Base-by-base conservation (phyloP, 64 coral and sea anemone species). In the Catalaphyllia jardinei region DNA sequence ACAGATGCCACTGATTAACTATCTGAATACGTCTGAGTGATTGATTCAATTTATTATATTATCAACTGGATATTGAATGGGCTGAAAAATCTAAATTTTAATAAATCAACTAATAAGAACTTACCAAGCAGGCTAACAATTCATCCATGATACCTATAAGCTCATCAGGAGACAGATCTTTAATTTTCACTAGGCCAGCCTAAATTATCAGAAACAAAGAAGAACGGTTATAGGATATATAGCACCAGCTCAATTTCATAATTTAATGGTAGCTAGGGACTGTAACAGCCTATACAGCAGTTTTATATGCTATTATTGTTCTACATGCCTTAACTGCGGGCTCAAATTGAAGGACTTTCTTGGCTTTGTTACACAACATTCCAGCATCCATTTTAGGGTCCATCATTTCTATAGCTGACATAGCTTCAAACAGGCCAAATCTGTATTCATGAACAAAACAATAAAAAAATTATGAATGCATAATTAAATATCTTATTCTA, bases 351-450 rank as follows among this genome's bases (percentile, higher is more conserved):
- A 92, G 59, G 22, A 91, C 79, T 85, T 95, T 95, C 76, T 94
- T 99, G 18, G 94, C 93, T 65, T 99, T 99, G 91, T 95, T 99
- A 30, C 94, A 93, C 28, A 99, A 50, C 97, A 99, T 99, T 52
- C 97, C 97, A 15, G 97, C 97, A 95, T 99, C 97, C 97, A 99
- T 99, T 60, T 99, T 99, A 8, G 97, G 97, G 46, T 99, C 97
- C 97, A 99, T 99, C 87, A 99, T 99, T 52, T 99, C 97, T 80
- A 99, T 99, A 12, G 97, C 97, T 65, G 97, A 99, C 97, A 99
- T 99, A 69, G 97, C 97, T 91, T 99, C 97, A 95, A 99, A 99
- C 73, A 99, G 69, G 30, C 97, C 97, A 86, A 99, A 99, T 35
- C 96, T 77, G 28, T 10, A 60, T 35, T 35, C 33, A 35, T 7